These are phyloP conservation scores for Microctonus aethiopoides DNA, from an alignment of 2,888 invertebrate species.

Conservation along the genomic window DNA sequence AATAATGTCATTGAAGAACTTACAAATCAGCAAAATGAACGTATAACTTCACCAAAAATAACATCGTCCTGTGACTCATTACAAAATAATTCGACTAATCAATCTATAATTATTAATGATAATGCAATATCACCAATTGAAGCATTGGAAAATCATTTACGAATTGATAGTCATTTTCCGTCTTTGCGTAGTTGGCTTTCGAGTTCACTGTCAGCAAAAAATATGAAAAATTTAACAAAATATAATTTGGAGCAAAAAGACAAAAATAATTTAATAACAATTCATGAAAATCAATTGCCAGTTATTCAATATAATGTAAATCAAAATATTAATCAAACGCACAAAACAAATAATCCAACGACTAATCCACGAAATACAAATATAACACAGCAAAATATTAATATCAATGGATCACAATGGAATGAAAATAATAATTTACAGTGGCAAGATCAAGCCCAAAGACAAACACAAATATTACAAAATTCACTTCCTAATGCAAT, in stretches of 20 bases:
- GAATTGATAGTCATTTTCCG: conserved; percentile 57
- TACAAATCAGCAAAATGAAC: neutral
- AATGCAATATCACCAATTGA: neutral
- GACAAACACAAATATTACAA: neutral
- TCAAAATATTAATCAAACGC: neutral
- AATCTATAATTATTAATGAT: neutral
- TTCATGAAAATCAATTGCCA: neutral
- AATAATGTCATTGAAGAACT: neutral
- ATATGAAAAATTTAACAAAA: neutral
- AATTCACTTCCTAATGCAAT: neutral
- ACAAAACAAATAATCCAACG: neutral
- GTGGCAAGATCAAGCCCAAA: conserved; percentile 38
- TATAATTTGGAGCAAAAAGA: neutral
- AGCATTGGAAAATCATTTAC: conserved; percentile 6
- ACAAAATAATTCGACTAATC: neutral
- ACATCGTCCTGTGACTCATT: conserved; percentile 18
- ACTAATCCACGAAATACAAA: neutral
- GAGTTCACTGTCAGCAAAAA: conserved; percentile 23
- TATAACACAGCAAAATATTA: neutral
- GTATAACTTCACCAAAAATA: neutral
- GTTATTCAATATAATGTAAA: neutral
- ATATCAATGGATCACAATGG: conserved; percentile 43
- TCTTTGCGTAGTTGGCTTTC: conserved; percentile 58
- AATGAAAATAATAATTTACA: conserved; percentile 44
- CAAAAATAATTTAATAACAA: neutral